Conservation (phyloP, 2,113 vertebrate species). For the Pimephales promelas region DNA sequence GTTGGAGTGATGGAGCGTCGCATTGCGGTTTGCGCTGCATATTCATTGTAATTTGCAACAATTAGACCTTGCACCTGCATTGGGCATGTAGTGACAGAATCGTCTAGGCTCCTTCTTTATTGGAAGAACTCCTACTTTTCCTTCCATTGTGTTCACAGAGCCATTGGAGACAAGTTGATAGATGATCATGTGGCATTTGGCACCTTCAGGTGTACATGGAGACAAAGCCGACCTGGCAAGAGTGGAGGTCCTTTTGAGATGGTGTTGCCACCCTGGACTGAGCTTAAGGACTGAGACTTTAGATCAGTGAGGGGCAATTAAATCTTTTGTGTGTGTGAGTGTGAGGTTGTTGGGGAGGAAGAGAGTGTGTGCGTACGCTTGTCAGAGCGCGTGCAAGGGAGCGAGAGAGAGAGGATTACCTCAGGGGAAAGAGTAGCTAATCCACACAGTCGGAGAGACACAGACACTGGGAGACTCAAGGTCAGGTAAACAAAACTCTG, state of each 20-base stretch:
- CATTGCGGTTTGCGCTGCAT: neutral
- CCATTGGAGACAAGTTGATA: neutral
- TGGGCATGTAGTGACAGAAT: neutral
- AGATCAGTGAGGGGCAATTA: conserved; percentile 44
- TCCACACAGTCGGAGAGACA: conserved; percentile 49
- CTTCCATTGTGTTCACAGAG: conserved; percentile 23
- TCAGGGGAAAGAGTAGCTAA: conserved; percentile 43
- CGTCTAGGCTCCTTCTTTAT: neutral
- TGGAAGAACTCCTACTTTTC: neutral
- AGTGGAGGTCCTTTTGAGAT: conserved; percentile 5
- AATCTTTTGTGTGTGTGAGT: conserved; percentile 18
- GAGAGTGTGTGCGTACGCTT: conserved; percentile 7
- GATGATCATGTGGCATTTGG: conserved; percentile 19
- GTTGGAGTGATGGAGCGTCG: neutral
- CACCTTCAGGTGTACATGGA: neutral
- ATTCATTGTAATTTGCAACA: conserved; percentile 26
- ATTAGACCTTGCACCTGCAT: conserved; percentile 21
- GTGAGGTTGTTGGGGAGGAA: conserved; percentile 32
- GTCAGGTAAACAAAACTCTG: conserved; percentile 58
- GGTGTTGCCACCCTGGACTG: conserved; percentile 10
- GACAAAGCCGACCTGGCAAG: conserved; percentile 18
- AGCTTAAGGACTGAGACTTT: conserved; percentile 34
- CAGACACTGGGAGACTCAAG: conserved; percentile 47
- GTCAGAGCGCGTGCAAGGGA: conserved; percentile 21
- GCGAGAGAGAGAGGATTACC: conserved; percentile 49